phyloP scores from a whole-genome alignment of 2,113 vertebrate species.

The Rhinolophus sinicus region DNA sequence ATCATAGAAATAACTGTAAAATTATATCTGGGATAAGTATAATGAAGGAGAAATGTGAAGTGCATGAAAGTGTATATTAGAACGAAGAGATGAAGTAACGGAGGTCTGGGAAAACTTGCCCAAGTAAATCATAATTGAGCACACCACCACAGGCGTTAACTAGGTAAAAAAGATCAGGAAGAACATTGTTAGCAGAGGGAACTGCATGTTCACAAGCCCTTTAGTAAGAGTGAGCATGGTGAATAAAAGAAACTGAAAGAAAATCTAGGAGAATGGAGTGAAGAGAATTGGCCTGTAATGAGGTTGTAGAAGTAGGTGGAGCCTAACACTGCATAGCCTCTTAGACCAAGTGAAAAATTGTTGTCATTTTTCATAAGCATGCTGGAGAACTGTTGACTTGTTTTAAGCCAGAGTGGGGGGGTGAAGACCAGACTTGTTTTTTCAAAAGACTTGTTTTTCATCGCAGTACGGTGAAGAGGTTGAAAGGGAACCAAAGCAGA shows the following conservation, averaged over 20 bases:
- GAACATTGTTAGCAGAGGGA: background rate
- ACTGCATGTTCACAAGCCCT: background rate
- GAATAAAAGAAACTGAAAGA: background rate
- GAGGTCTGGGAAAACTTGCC: background rate
- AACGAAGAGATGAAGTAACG: background rate
- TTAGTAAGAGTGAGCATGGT: background rate
- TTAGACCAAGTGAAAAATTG: background rate
- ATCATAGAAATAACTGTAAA: background rate
- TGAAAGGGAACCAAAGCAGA: background rate
- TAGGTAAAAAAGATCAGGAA: background rate
- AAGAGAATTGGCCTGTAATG: background rate
- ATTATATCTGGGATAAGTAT: background rate
- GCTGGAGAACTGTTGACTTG: background rate
- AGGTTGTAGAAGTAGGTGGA: background rate
- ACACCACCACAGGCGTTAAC: background rate
- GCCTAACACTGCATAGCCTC: background rate
- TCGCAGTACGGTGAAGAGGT: background rate
- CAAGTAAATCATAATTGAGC: background rate
- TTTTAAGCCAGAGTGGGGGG: background rate
- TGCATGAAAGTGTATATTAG: background rate
- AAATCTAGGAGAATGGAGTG: background rate
- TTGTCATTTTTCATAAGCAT: background rate
- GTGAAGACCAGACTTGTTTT: background rate
- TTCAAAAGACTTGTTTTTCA: background rate
- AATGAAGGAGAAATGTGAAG: background rate